Base-by-base conservation (phyloP, 2,113 vertebrate species). In the Sinosuthora webbiana region DNA sequence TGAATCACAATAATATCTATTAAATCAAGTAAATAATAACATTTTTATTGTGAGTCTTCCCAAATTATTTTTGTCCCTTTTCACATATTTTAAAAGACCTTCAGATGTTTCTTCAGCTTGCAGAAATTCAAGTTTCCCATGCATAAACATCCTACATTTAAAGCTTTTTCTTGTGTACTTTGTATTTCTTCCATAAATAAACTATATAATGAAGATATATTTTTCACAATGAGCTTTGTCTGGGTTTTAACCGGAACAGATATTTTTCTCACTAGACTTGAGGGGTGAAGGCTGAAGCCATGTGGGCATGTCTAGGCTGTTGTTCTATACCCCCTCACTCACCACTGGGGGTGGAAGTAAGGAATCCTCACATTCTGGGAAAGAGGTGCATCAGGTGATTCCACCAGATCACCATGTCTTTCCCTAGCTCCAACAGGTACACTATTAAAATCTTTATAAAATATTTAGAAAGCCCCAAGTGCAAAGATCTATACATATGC, bases 301-400 rank as follows among this genome's bases (percentile, higher is more conserved):
- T 5, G 5, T 47, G 41, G 11, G 4, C 28, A 33, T 27, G n/a
- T 31, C 21, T 25, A 9, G 16, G 30, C 10, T 67, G 17, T 11
- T 42, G 13, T 30, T 57, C 69, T 8, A 7, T 3, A 30, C 13
- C 24, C 16, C 3, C 24, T 42, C 30, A 13, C 24, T 49, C 50
- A 24, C n/a, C 13, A 5, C 20, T 30, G 30, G 12, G 11, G 3
- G 24, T 49, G 30, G 24, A 24, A n/a, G 35, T 10, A 13, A 85
- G 8, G 9, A 6, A 49, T 15, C 23, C 18, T 12, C 0, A 0
- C 7, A 5, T n/a, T 47, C 19, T 16, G 42, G 42, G 60, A 56
- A n/a, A 24, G 50, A 65, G 23, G 11, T 0, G 0, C 0, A 2
- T 44, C 13, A 60, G 5, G 41, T 42, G 39, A 47, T 28, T 76